Evolutionary conservation across 2,888 invertebrate species (phyloP).

Genomic region (Leptopilina myrica): DNA sequence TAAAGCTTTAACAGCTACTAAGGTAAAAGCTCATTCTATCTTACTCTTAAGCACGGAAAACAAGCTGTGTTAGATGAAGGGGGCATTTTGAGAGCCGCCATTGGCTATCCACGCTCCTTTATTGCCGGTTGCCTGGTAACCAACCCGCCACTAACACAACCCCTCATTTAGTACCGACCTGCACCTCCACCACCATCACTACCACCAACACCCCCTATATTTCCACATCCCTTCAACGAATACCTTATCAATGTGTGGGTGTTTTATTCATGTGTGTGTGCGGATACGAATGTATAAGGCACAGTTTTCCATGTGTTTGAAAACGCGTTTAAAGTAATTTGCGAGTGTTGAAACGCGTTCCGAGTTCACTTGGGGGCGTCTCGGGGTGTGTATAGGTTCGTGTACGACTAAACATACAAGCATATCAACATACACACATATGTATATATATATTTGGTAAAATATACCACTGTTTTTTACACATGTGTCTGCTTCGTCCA

Average conservation of each 20-base stretch:
- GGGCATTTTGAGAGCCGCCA: constrained; percentile 75
- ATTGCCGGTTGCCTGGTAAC: constrained; percentile 76
- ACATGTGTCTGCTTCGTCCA: constrained; percentile 56
- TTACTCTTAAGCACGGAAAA: constrained; percentile 73
- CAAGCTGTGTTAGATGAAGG: constrained; percentile 74
- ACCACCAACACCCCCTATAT: constrained; percentile 49
- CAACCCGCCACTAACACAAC: constrained; percentile 66
- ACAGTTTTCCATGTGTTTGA: constrained; percentile 28
- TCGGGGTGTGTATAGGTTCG: constrained; percentile 47
- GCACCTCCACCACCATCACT: constrained; percentile 58
- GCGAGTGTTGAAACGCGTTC: constrained; percentile 47
- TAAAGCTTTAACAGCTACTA: constrained; percentile 76
- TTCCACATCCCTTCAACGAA: constrained; percentile 50
- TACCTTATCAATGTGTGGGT: neutral
- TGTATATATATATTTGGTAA: constrained; percentile 61
- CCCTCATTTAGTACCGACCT: constrained; percentile 59
- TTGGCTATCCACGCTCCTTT: constrained; percentile 75
- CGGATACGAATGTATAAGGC: neutral
- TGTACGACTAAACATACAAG: constrained; percentile 13
- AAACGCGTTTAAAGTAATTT: constrained; percentile 36
- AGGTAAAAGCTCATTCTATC: constrained; percentile 73
- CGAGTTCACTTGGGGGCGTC: constrained; percentile 40
- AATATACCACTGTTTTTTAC: constrained; percentile 62
- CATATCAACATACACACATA: neutral
- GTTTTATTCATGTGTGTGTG: neutral